Base-by-base conservation (phyloP, 1,140 invertebrate species). In the Eupristina koningsbergeri region DNA sequence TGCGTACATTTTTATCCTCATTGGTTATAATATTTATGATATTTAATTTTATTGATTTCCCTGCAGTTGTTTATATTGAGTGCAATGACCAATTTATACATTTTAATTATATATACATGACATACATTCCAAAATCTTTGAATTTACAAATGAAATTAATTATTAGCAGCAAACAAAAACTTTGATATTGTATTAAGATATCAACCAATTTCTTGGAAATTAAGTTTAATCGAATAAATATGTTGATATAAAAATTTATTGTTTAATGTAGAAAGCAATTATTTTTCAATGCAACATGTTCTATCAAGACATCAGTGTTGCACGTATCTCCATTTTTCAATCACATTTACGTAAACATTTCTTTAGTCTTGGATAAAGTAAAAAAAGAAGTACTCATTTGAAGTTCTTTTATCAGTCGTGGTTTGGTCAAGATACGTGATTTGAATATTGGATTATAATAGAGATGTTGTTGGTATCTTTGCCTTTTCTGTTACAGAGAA, bases 361-460 rank as follows among this genome's bases (percentile, higher is more conserved):
- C 75, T 58, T 15, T 34, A 15, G n/a, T n/a, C 26, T 64, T 8
- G 31, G 5, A 9, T 64, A 17, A 34, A 64, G 63, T 64, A 8
- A 3, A 6, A 22, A 17, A 8, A 34, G 26, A 3, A 64, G 63
- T n/a, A 13, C 26, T 31, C 9, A 22, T 69, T 69, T 69, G 6
- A 26, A 0, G 41, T 61, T 76, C 13, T 80, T 17, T 80, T 69
- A 69, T 80, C 78, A 50, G 1, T 63, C 29, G 53, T 63, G 34
- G 34, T 15, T 11, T 13, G 26, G 17, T 41, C 45, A 8, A 67
- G 29, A 36, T 29, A 41, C 41, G 45, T 19, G 29, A 61, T 84
- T 84, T 80, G 69, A 84, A 84, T 84, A 80, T 63, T 84, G 53
- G 67, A 84, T 80, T 50, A 31, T 87, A 86, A 87, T 86, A 84